A percentile compares a stretch with the other conserved stretches of the same genome.
phyloP scores from a whole-genome alignment of 2,888 invertebrate species.

The Mystacides longicornis region DNA sequence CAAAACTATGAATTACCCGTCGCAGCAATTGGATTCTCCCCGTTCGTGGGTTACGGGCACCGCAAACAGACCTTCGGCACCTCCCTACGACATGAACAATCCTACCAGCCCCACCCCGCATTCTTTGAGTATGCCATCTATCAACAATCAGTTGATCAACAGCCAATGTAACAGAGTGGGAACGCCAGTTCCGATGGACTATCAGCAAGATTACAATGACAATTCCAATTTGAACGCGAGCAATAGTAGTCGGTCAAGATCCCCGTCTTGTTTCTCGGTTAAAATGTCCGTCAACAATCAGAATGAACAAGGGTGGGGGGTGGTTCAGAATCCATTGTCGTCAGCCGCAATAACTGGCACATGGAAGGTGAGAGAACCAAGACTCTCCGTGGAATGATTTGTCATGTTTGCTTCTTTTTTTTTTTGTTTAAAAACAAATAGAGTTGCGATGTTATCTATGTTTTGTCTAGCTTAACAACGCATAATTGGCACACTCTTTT shows the following conservation, averaged over 20 bases:
- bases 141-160: constrained; percentile 32
- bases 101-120: constrained; percentile 40
- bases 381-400: neutral
- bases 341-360: constrained; percentile 32
- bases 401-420: neutral
- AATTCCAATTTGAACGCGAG: constrained; percentile 4
- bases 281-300: constrained; percentile 47
- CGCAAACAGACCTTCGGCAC: constrained; percentile 44
- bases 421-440: neutral
- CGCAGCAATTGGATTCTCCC: constrained; percentile 18
- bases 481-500: too few relatives aligned
- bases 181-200: constrained; percentile 37
- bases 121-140: constrained; percentile 47
- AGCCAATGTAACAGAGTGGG: constrained; percentile 17
- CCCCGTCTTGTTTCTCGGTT: constrained; percentile 50
- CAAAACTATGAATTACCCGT: neutral
- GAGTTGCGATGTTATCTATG: too few relatives aligned
- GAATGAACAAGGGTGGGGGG: constrained; percentile 37
- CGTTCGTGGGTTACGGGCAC: constrained; percentile 29
- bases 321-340: constrained; percentile 39
- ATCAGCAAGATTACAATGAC: constrained; percentile 34
- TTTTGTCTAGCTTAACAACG: neutral
- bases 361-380: constrained; percentile 54
- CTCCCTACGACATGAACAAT: constrained; percentile 43
- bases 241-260: constrained; percentile 34